These are phyloP conservation scores for Sebastes flavidus DNA, from an alignment of 2,797 vertebrate species.

Conservation along the genomic window DNA sequence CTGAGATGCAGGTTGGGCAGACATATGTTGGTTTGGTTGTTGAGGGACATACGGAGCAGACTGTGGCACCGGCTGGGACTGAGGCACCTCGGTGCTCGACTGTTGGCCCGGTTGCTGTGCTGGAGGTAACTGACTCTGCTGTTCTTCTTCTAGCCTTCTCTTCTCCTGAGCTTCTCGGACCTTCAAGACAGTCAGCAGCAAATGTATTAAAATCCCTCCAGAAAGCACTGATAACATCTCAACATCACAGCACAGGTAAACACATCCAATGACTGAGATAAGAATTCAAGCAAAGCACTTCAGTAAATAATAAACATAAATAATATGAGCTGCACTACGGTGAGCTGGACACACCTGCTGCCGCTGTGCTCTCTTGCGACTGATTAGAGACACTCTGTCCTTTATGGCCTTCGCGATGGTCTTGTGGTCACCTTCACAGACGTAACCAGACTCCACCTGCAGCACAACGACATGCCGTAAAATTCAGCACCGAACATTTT, in stretches of 20 bases:
- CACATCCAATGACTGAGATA: background rate
- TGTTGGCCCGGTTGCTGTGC: slow-evolving; percentile 59
- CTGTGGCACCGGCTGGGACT: slow-evolving; percentile 60
- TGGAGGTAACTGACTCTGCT: slow-evolving; percentile 66
- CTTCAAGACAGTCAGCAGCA: slow-evolving; percentile 47
- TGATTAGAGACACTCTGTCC: slow-evolving; percentile 96
- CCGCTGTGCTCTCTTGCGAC: slow-evolving; percentile 93
- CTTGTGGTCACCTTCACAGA: slow-evolving; percentile 98
- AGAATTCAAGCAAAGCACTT: background rate
- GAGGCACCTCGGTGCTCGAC: slow-evolving; percentile 51
- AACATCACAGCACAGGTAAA: background rate
- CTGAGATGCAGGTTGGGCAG: slow-evolving; percentile 66
- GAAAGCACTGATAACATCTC: background rate
- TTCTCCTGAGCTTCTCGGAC: slow-evolving; percentile 96
- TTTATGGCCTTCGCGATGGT: slow-evolving; percentile 99
- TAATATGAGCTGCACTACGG: background rate
- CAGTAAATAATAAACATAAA: background rate
- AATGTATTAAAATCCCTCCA: background rate
- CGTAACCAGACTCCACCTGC: slow-evolving; percentile 97
- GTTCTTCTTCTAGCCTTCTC: slow-evolving; percentile 89
- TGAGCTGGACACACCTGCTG: slow-evolving; percentile 80
- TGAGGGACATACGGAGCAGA: slow-evolving; percentile 55
- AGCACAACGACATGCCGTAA: slow-evolving; percentile 9
- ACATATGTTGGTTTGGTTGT: slow-evolving; percentile 74
- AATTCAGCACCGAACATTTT: background rate